Evolutionary conservation across 23 tunicate species (phyloP).

Genomic region (Trididemnum clinides): DNA sequence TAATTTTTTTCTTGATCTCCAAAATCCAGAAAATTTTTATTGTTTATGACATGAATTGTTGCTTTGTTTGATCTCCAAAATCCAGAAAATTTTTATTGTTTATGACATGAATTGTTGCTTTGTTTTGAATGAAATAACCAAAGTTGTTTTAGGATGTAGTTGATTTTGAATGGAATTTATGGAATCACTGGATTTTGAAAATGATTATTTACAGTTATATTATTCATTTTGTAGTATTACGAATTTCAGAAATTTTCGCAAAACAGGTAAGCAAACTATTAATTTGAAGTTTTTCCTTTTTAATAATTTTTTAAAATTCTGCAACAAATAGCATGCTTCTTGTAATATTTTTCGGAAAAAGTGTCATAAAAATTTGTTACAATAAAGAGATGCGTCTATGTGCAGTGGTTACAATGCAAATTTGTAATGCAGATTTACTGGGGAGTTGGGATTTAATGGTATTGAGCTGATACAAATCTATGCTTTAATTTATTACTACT

Average conservation of each 20-base stretch:
- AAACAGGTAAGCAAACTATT: not conserved
- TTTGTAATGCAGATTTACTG: too few species aligned
- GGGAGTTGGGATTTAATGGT: too few species aligned
- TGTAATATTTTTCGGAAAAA: not conserved
- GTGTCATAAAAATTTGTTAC: not conserved
- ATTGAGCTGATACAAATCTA: not conserved
- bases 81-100: not conserved
- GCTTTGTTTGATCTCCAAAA: not conserved
- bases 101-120: not conserved
- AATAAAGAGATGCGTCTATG: not conserved
- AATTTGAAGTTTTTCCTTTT: not conserved
- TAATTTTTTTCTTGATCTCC: not conserved
- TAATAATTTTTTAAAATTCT: not conserved
- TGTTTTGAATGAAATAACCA: not conserved
- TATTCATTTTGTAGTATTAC: conserved; percentile 51
- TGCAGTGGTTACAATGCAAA: not conserved
- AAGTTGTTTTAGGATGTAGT: conserved; percentile 29
- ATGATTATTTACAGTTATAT: conserved; percentile 34
- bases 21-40: not conserved
- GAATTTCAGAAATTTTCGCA: conserved; percentile 29
- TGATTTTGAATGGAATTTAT: conserved; percentile 78
- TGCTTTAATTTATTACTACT: too few species aligned
- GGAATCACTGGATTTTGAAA: conserved; percentile 46
- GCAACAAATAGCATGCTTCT: not conserved
- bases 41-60: not conserved